These are phyloP conservation scores for Muscina levida DNA, from an alignment of 2,888 invertebrate species.

Conservation along the genomic window DNA sequence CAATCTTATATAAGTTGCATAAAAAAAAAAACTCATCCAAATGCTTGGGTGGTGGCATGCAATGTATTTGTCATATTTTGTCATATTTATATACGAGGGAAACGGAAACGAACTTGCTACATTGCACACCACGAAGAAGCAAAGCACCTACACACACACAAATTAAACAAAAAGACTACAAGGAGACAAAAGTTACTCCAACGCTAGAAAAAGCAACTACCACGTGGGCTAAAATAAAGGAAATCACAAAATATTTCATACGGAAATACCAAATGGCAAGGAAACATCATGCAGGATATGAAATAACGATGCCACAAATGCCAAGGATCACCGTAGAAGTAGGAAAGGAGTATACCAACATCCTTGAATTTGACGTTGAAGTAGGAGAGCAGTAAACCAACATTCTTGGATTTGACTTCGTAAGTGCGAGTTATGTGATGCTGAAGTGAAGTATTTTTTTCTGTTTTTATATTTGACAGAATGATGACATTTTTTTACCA, in stretches of 20 bases:
- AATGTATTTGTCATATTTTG: conserved; percentile 4
- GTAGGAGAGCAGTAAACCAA: background rate
- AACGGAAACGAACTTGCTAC: conserved; percentile 54
- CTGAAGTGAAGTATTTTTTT: too few species aligned
- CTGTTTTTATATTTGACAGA: too few species aligned
- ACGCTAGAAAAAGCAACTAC: too few species aligned
- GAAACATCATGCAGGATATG: conserved; percentile 32
- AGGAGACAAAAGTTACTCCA: background rate
- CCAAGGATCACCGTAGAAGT: background rate
- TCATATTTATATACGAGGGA: conserved; percentile 48
- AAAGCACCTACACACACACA: conserved; percentile 40
- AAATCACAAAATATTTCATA: background rate
- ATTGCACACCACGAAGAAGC: conserved; percentile 16
- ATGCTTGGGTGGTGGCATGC: conserved; percentile 4
- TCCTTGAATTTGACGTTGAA: conserved; percentile 59
- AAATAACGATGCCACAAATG: conserved; percentile 19
- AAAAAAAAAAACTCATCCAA: conserved; percentile 5
- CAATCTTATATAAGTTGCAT: background rate
- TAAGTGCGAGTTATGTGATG: too few species aligned
- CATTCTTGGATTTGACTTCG: conserved; percentile 58
- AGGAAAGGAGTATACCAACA: conserved; percentile 15
- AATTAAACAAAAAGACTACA: conserved; percentile 3
- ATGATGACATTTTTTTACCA: too few species aligned
- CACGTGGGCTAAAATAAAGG: conserved; percentile 6
- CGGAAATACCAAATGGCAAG: background rate